A percentile compares a stretch with the other conserved stretches of the same genome.
phyloP scores from a whole-genome alignment of 1,140 invertebrate species.

The Drosophila orosa region DNA sequence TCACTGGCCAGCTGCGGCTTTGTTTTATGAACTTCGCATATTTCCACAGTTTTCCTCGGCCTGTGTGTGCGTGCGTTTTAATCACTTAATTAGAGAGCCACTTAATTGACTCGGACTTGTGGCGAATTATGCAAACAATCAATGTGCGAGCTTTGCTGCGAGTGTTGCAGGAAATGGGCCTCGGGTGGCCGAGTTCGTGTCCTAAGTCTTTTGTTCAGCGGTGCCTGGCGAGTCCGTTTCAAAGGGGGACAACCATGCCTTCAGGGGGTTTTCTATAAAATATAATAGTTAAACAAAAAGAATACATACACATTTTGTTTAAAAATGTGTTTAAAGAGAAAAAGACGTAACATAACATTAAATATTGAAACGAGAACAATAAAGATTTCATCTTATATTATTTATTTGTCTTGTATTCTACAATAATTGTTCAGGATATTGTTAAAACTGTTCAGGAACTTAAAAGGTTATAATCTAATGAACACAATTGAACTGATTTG shows the following conservation, averaged over 20 bases:
- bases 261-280: background rate
- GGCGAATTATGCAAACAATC: slow-evolving; percentile 69
- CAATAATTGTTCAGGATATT: background rate
- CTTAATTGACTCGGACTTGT: slow-evolving; percentile 71
- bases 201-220: slow-evolving; percentile 74
- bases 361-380: background rate
- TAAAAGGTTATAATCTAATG: background rate
- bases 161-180: slow-evolving; percentile 60
- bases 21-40: slow-evolving; percentile 69
- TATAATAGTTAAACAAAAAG: background rate
- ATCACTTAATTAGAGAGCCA: slow-evolving; percentile 78
- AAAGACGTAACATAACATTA: background rate
- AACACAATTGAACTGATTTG: background rate
- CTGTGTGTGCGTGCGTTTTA: slow-evolving; percentile 65
- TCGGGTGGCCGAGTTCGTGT: slow-evolving; percentile 62
- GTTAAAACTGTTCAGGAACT: too few species aligned
- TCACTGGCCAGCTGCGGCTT: slow-evolving; percentile 47
- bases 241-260: background rate
- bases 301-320: background rate
- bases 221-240: slow-evolving; percentile 13
- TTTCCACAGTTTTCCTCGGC: slow-evolving; percentile 48
- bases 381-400: too few species aligned
- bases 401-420: background rate
- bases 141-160: slow-evolving; percentile 21
- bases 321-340: too few species aligned